Base-by-base conservation (phyloP, 2,797 vertebrate species). In the Paramormyrops hopkinsi region DNA sequence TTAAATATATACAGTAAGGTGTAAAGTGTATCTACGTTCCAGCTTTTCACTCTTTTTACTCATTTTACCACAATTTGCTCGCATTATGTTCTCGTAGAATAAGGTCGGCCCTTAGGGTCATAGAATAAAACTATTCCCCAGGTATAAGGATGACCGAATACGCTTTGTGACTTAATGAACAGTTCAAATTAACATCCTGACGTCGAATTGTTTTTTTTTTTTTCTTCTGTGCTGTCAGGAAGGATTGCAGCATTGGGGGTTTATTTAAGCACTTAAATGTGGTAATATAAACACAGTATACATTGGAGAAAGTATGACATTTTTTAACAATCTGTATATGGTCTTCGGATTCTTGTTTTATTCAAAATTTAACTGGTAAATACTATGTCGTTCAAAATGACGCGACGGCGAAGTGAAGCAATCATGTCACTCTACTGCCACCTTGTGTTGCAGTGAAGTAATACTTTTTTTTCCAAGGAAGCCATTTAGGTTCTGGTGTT, bases 21-120 rank as follows among this genome's bases (percentile, higher is more conserved):
- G 95, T 96, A 95, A 95, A 95, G 92, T 95, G 93, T 95, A 93
- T 95, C 94, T 93, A 92, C 95, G 95, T 94, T 92, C 94, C 94
- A 93, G 93, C 92, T 93, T 94, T 91, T 94, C 93, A 94, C 92
- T 90, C 88, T 92, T 91, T 94, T 93, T 89, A 93, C 94, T 91
- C 92, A 92, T 94, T 91, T 93, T 90, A 92, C 93, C 92, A 91
- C 89, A 91, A 93, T 90, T 89, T 93, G 89, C 91, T 92, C 93
- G 92, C 93, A 91, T 90, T 92, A 92, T n/a, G 90, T 92, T 88
- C 92, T 92, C 91, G 91, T 89, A 88, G 93, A 92, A 91, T 69
- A 83, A 92, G 91, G 91, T 91, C 84, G 90, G 92, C 93, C 92
- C 92, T 65, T 91, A 90, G 91, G 90, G 92, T 88, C 90, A 88